Conservation (phyloP, 2,113 vertebrate genomes). For the Grallaria varia region DNA sequence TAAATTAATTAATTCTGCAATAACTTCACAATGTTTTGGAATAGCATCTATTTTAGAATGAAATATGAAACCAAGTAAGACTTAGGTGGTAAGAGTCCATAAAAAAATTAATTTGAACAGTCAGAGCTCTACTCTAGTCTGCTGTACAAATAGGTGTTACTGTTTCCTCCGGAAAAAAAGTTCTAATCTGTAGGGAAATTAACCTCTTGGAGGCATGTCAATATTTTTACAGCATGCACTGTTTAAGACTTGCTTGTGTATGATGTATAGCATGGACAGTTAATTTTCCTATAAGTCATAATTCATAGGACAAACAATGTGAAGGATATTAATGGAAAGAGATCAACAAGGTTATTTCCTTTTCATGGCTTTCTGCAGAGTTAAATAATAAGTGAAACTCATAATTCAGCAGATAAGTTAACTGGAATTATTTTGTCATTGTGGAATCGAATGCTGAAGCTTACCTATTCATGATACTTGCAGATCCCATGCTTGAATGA, state of each 20-base stretch:
- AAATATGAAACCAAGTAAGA: not conserved
- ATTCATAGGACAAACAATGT: constrained; percentile 55
- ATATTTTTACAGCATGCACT: constrained; percentile 42
- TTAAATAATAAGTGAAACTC: constrained; percentile 51
- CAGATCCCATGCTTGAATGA: not conserved
- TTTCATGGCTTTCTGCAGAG: constrained; percentile 39
- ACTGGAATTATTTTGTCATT: constrained; percentile 11
- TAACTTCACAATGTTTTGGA: not conserved
- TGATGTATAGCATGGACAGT: constrained; percentile 18
- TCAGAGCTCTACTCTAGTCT: not conserved
- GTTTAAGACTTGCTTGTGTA: constrained; percentile 3
- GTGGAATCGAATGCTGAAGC: not conserved
- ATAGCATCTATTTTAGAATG: not conserved
- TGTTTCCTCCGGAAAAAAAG: constrained; percentile 48
- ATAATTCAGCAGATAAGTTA: constrained; percentile 52
- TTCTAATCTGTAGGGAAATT: constrained; percentile 8
- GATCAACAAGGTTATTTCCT: constrained; percentile 51
- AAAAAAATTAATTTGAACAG: not conserved
- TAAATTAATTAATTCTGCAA: not conserved
- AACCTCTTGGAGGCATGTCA: constrained; percentile 32
- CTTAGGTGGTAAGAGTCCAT: not conserved
- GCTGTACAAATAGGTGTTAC: constrained; percentile 21
- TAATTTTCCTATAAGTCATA: constrained; percentile 59
- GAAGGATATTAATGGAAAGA: constrained; percentile 46
- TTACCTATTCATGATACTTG: not conserved